Evolutionary conservation across 2,113 vertebrate genomes (phyloP).

Genomic region (Macheiramphus alcinus): DNA sequence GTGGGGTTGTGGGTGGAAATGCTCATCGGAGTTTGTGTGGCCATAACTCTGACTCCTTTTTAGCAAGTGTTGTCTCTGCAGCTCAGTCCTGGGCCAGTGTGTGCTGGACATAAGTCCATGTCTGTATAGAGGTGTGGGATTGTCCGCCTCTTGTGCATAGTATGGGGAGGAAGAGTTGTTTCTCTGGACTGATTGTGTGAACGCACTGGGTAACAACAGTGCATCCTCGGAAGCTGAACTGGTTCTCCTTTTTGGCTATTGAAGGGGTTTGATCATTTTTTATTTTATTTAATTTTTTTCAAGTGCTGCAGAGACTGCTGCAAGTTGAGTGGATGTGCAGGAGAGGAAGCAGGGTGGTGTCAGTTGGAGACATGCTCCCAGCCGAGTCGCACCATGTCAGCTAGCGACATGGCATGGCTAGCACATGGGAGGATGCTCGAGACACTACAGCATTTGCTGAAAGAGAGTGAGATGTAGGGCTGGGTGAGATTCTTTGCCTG

Average conservation of each 20-base stretch:
- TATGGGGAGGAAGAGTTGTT: background rate
- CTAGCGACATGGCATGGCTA: background rate
- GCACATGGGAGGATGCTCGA: background rate
- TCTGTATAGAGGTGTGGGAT: background rate
- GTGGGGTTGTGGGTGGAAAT: fast-evolving
- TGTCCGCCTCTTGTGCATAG: background rate
- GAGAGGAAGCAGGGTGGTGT: background rate
- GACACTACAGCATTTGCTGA: background rate
- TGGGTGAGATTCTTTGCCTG: background rate
- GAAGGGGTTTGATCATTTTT: background rate
- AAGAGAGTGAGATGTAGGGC: background rate
- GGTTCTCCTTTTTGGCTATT: background rate
- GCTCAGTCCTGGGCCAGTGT: background rate
- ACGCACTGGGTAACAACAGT: background rate
- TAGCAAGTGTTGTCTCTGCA: background rate
- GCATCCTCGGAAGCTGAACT: background rate
- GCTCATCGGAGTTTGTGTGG: background rate
- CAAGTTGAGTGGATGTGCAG: background rate
- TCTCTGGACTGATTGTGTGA: background rate
- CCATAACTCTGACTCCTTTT: background rate
- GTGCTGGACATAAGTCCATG: background rate
- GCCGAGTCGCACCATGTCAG: background rate
- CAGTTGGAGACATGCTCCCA: background rate
- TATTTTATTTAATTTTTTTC: background rate
- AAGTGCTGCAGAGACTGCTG: background rate